These are phyloP conservation scores for Idaea dimidiata DNA, from an alignment of 2,888 invertebrate genomes.

Conservation along the genomic window DNA sequence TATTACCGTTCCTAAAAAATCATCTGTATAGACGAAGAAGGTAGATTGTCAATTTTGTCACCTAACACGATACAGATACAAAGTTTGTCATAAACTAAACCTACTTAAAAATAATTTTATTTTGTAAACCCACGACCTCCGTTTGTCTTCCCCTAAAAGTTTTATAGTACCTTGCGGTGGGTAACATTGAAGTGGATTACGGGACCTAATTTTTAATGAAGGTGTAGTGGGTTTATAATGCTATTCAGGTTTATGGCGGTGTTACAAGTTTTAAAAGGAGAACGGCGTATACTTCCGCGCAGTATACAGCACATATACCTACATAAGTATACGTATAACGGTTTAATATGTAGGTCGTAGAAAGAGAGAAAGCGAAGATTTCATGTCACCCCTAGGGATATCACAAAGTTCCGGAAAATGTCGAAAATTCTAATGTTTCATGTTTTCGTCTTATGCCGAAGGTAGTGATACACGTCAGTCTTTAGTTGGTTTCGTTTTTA, in stretches of 20 bases:
- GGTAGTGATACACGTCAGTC: not conserved
- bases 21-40: too few species aligned
- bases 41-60: too few species aligned
- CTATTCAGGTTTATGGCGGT: not conserved
- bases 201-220: not conserved
- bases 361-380: not conserved
- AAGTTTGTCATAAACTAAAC: too few species aligned
- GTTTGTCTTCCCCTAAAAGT: constrained; percentile 1
- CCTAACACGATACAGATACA: too few species aligned
- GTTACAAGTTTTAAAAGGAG: not conserved
- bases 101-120: not conserved
- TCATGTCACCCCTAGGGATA: not conserved
- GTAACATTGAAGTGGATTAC: not conserved
- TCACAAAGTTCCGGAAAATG: not conserved
- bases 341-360: not conserved
- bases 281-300: not conserved
- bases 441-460: not conserved
- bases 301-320: not conserved
- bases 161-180: not conserved
- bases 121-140: not conserved
- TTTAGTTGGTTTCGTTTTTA: not conserved
- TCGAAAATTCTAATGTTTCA: not conserved
- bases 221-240: not conserved
- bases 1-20: too few species aligned
- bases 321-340: not conserved